Conservation (phyloP, 2,888 invertebrate genomes). For the Xestia ashworthii region DNA sequence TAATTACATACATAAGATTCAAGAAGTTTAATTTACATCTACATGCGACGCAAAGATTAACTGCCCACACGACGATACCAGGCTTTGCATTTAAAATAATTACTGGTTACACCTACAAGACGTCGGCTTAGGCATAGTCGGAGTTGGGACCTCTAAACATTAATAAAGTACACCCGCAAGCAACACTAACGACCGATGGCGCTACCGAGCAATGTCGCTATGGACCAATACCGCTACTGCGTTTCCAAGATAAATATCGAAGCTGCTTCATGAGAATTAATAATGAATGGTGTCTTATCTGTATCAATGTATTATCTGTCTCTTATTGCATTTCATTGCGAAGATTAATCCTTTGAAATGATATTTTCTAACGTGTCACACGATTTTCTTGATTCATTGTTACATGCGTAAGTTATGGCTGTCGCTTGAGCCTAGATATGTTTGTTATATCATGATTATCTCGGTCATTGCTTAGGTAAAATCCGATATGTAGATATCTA, state of each 20-base stretch:
- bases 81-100: constrained; percentile 81
- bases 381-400: constrained; percentile 41
- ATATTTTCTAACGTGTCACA: constrained; percentile 48
- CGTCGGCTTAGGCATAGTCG: constrained; percentile 52
- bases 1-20: constrained; percentile 43
- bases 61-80: constrained; percentile 75
- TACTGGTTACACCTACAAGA: constrained; percentile 73
- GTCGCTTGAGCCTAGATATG: not conserved
- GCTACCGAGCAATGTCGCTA: constrained; percentile 48
- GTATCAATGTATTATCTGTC: constrained; percentile 46
- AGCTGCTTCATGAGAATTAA: constrained; percentile 47
- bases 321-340: constrained; percentile 38
- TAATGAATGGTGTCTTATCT: constrained; percentile 53
- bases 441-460: not conserved
- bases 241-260: constrained; percentile 68
- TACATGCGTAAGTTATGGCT: constrained; percentile 29
- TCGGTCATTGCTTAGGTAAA: not conserved
- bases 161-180: constrained; percentile 69
- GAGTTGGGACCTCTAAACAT: constrained; percentile 57
- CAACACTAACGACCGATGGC: constrained; percentile 51
- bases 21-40: constrained; percentile 67
- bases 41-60: constrained; percentile 76
- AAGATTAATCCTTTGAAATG: constrained; percentile 37
- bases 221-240: constrained; percentile 61
- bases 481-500: not conserved